Base-by-base conservation (phyloP, 2,888 invertebrate species). In the Nezara viridula region DNA sequence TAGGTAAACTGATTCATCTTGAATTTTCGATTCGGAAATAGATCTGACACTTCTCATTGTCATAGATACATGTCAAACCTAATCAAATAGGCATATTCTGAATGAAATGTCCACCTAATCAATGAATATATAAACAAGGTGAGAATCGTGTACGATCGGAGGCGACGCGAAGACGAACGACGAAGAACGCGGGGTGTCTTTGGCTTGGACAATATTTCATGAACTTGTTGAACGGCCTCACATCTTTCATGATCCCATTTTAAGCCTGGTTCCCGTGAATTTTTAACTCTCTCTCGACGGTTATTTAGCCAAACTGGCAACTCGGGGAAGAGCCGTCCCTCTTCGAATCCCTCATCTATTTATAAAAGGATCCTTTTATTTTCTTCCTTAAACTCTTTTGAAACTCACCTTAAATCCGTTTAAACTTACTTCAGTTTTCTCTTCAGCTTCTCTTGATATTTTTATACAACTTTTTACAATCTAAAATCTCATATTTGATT, bases 191-290 rank as follows among this genome's bases (percentile, higher is more conserved):
- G 55, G 27, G 55, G 55, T 60, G 55, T 12, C 60, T 60, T 60
- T 32, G 77, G 77, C 50, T 85, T n/a, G 52, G 55, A 52, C 86
- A 86, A 86, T 86, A 86, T 86, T 86, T 86, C 86, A 86, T 55
- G 86, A 55, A 86, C 86, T 86, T 86, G 86, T 86, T 86, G 86
- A 55, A 86, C 60, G 40, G 52, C 86, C 27, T 40, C 86, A 86
- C 86, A 86, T 86, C 32, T 86, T 86, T 86, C 86, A 86, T 86
- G 86, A 40, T 86, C 86, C 55, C 86, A 40, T 86, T 86, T 86
- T 86, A 60, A 86, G 50, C 86, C 52, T 55, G 86, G 52, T 86
- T 86, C 55, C 40, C 40, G 37, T 86, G 86, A 86, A 86, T 86
- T 86, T 86, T 86, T 86, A 86, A 86, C 86, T 81, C 81, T n/a